phyloP scores from a whole-genome alignment of 2,888 invertebrate species.

The Chloromyia formosa region DNA sequence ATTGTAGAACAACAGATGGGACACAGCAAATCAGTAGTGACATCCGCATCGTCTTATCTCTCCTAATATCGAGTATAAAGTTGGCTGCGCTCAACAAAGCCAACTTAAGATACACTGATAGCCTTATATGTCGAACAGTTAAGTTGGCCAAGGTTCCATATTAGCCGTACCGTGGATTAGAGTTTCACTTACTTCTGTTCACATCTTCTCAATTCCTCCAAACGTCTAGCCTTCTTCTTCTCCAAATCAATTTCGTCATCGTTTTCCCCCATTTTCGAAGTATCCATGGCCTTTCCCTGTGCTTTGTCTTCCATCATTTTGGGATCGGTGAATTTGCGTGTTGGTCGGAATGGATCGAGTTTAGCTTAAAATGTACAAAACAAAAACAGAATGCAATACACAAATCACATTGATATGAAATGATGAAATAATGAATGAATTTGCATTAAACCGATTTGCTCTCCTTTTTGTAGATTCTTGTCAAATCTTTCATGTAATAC shows the following conservation, averaged over 20 bases:
- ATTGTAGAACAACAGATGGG: too few relatives aligned
- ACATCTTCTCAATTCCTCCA: slow-evolving; percentile 66
- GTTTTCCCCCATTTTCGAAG: slow-evolving; percentile 68
- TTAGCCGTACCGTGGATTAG: too few relatives aligned
- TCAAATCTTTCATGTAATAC: too few relatives aligned
- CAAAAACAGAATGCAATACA: not conserved
- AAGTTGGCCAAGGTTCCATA: too few relatives aligned
- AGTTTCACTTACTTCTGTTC: slow-evolving; percentile 63
- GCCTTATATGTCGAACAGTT: too few relatives aligned
- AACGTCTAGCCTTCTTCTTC: slow-evolving; percentile 68
- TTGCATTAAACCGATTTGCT: not conserved
- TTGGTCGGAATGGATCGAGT: slow-evolving; percentile 74
- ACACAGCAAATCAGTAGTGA: too few relatives aligned
- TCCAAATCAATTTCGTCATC: slow-evolving; percentile 59
- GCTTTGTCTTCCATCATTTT: slow-evolving; percentile 69
- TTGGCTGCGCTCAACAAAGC: too few relatives aligned
- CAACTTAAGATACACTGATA: too few relatives aligned
- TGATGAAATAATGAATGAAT: not conserved
- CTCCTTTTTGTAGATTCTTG: too few relatives aligned
- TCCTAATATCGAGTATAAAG: too few relatives aligned
- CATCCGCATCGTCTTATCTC: too few relatives aligned
- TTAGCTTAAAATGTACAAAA: slow-evolving; percentile 64
- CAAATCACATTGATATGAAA: too few relatives aligned
- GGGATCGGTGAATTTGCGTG: slow-evolving; percentile 73
- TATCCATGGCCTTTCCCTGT: slow-evolving; percentile 71